Base-by-base conservation (phyloP, 2,113 vertebrate species). In the Poeciliopsis prolifica region DNA sequence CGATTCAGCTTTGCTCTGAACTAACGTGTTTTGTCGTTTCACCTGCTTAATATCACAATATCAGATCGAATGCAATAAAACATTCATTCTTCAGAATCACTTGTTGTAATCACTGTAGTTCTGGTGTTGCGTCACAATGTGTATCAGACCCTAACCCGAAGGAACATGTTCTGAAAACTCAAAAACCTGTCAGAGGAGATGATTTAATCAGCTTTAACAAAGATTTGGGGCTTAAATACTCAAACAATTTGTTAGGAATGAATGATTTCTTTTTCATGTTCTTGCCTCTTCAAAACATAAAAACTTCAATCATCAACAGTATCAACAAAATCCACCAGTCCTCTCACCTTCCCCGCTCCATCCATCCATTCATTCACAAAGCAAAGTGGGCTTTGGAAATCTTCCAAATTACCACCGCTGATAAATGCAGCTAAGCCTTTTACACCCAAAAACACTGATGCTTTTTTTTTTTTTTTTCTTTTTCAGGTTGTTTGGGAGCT, bases 401-500 rank as follows among this genome's bases (percentile, higher is more conserved):
- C 19, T 68, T 68, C 71, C 68, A 76, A 72, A 81, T 86, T 70
- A 72, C 48, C 66, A 77, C 28, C 35, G 69, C 19, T 70, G 51
- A 74, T 60, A 70, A 72, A 64, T 40, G 61, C 70, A 80, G 61
- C 63, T 64, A 67, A 24, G 68, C 1, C n/a, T 54, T 71, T 51
- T 63, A 28, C 26, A 68, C 42, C 30, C 51, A 58, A 64, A 71
- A 60, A 81, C 30, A 66, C 0, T 22, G 64, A 35, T 42, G 44
- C 14, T n/a, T 48, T 64, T 61, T 35, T 35, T 35, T 10, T 35
- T 10, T 33, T 9, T 9, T 35, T 8, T 9, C 71, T 83, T 70
- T 77, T 87, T 82, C 62, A 70, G 75, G 54, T 65, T 70, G 72
- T 61, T 66, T 68, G 37, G 24, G 24, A 24, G 33, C 58, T 74